Evolutionary conservation across 2,797 vertebrate species (phyloP).

Genomic region (Salmo trutta): DNA sequence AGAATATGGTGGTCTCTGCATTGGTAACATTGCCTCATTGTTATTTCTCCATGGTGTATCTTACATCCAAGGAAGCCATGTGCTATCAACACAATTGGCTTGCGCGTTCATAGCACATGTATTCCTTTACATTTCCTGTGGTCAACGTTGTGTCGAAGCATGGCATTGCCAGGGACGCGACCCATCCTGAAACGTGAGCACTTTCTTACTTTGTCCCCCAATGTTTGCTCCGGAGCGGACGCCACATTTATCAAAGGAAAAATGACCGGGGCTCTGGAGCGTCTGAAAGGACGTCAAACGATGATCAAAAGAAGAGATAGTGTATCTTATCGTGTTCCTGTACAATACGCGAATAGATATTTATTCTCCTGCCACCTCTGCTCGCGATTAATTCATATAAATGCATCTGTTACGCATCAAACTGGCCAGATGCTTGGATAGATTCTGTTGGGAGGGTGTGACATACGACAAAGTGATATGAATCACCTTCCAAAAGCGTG

Average conservation of each 20-base stretch:
- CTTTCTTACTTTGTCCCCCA: slow-evolving; percentile 42
- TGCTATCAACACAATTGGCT: slow-evolving; percentile 24
- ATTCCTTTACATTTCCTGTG: slow-evolving; percentile 53
- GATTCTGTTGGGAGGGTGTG: slow-evolving; percentile 74
- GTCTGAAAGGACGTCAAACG: slow-evolving; percentile 41
- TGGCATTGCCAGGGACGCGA: slow-evolving; percentile 41
- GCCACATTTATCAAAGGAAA: slow-evolving; percentile 55
- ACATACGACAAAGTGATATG: slow-evolving; percentile 74
- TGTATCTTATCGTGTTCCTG: slow-evolving; percentile 46
- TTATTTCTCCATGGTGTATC: slow-evolving; percentile 11
- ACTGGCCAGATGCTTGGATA: slow-evolving; percentile 73
- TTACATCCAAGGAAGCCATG: not conserved
- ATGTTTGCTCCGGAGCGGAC: slow-evolving; percentile 32
- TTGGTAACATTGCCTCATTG: slow-evolving; percentile 4
- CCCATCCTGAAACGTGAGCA: slow-evolving; percentile 44
- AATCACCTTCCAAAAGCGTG: slow-evolving; percentile 50
- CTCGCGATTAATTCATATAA: slow-evolving; percentile 70
- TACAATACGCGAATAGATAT: slow-evolving; percentile 57
- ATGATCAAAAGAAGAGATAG: slow-evolving; percentile 39
- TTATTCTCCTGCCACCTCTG: slow-evolving; percentile 58
- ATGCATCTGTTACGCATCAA: slow-evolving; percentile 67
- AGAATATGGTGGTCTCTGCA: not conserved
- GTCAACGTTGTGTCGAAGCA: not conserved
- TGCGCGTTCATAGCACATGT: slow-evolving; percentile 19
- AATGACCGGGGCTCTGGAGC: slow-evolving; percentile 38